Evolutionary conservation across 2,797 vertebrate genomes (phyloP).

Genomic region (Rallus crepitans): DNA sequence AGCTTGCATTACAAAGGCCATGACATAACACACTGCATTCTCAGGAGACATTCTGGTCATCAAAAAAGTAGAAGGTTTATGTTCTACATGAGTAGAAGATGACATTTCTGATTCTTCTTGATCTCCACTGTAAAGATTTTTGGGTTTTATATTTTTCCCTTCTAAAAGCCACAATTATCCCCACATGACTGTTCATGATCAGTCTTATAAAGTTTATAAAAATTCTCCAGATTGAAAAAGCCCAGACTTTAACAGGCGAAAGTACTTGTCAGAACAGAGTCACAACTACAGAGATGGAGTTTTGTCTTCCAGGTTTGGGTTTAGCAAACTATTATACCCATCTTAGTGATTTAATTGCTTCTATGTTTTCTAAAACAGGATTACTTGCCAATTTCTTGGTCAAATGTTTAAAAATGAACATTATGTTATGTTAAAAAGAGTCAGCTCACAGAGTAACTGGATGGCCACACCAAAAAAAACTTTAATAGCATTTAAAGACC

Average conservation of each 20-base stretch:
- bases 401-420: constrained; percentile 8
- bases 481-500: not conserved
- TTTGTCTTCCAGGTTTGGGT: not conserved
- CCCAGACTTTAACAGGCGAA: not conserved
- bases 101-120: not conserved
- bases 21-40: not conserved
- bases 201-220: not conserved
- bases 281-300: not conserved
- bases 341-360: not conserved
- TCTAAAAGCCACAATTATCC: not conserved
- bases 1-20: not conserved
- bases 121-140: not conserved
- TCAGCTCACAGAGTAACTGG: not conserved
- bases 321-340: not conserved
- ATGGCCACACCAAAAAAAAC: not conserved
- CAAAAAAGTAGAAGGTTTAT: not conserved
- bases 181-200: not conserved
- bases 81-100: not conserved
- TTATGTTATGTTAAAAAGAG: not conserved
- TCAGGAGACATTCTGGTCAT: not conserved
- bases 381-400: not conserved
- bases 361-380: not conserved
- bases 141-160: not conserved
- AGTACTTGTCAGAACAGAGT: not conserved
- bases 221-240: not conserved